These are phyloP conservation scores for Hippocampus barbouri DNA, from an alignment of 2,113 vertebrate genomes.

Conservation along the genomic window DNA sequence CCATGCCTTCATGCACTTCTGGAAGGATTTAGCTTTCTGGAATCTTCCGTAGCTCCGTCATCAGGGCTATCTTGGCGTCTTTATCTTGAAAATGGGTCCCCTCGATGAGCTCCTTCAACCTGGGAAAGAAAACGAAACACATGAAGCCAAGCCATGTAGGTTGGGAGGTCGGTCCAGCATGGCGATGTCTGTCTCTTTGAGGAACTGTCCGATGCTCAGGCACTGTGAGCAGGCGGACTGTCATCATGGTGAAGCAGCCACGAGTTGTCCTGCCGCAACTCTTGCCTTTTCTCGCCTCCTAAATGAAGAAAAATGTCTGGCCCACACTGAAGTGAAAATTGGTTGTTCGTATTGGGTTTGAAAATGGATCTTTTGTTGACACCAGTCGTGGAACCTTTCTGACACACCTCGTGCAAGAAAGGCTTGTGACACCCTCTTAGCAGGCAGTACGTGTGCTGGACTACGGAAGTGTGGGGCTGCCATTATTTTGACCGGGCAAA, in stretches of 20 bases:
- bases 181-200: not conserved
- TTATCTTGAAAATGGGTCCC: not conserved
- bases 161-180: not conserved
- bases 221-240: not conserved
- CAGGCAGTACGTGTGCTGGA: no score
- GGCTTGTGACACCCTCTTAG: no score
- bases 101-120: not conserved
- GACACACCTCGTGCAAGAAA: no score
- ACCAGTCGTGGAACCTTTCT: no score
- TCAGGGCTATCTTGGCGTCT: not conserved
- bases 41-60: not conserved
- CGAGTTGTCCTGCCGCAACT: not conserved
- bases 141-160: no score
- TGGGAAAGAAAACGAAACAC: not conserved
- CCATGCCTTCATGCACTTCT: not conserved
- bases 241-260: not conserved
- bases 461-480: no score
- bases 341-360: no score
- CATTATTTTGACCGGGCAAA: no score
- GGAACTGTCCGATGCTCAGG: not conserved
- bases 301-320: no score
- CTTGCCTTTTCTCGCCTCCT: no score
- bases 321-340: no score
- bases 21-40: not conserved
- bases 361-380: no score